Evolutionary conservation across 2,113 vertebrate species (phyloP).

Genomic region (Onychostruthus taczanowskii): DNA sequence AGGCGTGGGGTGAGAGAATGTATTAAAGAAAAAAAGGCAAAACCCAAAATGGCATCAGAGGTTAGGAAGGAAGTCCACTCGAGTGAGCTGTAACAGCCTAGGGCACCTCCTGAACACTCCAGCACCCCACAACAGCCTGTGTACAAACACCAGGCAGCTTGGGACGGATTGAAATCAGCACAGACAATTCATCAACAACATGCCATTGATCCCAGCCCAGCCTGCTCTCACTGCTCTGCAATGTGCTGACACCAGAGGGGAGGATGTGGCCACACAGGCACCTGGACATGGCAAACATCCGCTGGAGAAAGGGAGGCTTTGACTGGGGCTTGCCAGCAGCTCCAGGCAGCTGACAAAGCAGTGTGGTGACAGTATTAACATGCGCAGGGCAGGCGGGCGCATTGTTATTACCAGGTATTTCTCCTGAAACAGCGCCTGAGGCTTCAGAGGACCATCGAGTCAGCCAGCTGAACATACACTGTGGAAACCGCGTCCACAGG

Average conservation of each 20-base stretch:
- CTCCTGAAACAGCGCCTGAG: not conserved
- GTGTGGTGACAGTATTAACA: not conserved
- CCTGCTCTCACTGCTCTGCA: not conserved
- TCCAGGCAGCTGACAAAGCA: slow-evolving; percentile 52
- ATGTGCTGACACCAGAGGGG: not conserved
- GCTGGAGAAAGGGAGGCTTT: not conserved
- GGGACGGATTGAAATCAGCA: not conserved
- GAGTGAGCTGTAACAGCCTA: not conserved
- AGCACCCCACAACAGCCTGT: not conserved
- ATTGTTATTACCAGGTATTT: not conserved
- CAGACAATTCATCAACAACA: not conserved
- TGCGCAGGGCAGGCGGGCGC: not conserved
- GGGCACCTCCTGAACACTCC: not conserved
- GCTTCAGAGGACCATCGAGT: not conserved
- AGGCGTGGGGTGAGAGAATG: not conserved
- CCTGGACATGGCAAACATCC: slow-evolving; percentile 5
- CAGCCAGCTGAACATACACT: slow-evolving; percentile 49
- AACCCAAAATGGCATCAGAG: not conserved
- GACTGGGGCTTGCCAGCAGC: not conserved
- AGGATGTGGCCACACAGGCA: not conserved
- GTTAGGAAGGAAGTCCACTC: not conserved
- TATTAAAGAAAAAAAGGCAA: not conserved
- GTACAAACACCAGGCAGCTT: not conserved
- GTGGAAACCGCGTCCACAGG: not conserved
- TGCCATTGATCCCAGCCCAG: not conserved